These are phyloP conservation scores for Elephas maximus DNA, from an alignment of 2,113 vertebrate species.

Conservation along the genomic window DNA sequence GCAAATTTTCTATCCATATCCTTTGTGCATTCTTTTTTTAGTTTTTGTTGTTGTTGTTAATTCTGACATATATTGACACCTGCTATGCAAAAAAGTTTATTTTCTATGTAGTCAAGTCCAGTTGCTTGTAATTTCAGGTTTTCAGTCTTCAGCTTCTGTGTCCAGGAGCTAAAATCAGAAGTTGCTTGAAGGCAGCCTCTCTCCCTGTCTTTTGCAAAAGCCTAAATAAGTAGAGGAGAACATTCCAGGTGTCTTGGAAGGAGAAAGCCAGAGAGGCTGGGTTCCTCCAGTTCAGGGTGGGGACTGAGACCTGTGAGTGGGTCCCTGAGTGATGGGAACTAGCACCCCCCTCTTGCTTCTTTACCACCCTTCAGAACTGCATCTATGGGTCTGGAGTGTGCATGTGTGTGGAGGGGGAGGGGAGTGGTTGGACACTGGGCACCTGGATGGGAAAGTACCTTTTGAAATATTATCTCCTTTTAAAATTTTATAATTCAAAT, in stretches of 20 bases:
- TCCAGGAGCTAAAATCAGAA: neutral
- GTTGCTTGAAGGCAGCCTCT: neutral
- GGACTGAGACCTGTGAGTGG: too few relatives aligned
- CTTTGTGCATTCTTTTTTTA: neutral
- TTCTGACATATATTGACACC: neutral
- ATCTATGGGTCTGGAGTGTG: neutral
- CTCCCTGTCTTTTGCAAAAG: neutral
- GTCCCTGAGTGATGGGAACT: too few relatives aligned
- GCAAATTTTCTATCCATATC: neutral
- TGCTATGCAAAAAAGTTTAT: neutral
- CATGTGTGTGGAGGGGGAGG: neutral
- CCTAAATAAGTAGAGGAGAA: neutral
- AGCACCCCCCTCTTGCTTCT: neutral
- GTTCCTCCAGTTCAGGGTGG: neutral
- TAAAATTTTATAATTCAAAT: neutral
- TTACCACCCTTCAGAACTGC: too few relatives aligned
- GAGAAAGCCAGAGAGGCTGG: neutral
- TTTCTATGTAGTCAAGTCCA: neutral
- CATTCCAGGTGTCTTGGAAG: neutral
- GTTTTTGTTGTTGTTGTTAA: neutral
- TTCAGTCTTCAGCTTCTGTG: neutral
- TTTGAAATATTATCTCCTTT: neutral
- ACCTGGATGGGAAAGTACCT: neutral
- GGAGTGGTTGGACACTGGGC: neutral
- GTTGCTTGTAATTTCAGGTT: neutral